Percentiles rank a stretch among this genome's conserved stretches.
phyloP scores from a whole-genome alignment of 2,888 invertebrate species.

The Dolichopus griseipennis region DNA sequence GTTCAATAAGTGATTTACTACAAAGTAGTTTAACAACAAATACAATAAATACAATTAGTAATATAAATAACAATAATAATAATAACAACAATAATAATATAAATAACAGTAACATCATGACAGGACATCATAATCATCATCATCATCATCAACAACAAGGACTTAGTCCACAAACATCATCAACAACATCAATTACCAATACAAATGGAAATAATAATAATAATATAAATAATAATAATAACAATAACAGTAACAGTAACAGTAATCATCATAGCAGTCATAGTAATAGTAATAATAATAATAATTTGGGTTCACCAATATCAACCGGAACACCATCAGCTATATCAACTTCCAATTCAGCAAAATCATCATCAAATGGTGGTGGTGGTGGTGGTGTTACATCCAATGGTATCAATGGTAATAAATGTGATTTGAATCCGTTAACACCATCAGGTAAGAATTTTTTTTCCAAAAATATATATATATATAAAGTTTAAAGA shows the following conservation, averaged over 20 bases:
- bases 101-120: slow-evolving; percentile 15
- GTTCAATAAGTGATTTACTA: slow-evolving; percentile 28
- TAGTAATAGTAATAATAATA: slow-evolving; percentile 28
- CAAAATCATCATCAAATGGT: slow-evolving; percentile 28
- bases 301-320: slow-evolving; percentile 37
- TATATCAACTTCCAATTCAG: background rate
- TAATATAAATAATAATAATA: slow-evolving; percentile 17
- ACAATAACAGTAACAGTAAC: background rate
- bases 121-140: slow-evolving; percentile 14
- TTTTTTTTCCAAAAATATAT: no score
- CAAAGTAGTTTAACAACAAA: slow-evolving; percentile 33
- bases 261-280: slow-evolving; percentile 20
- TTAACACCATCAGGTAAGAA: slow-evolving; percentile 40
- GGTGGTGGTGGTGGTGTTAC: slow-evolving; percentile 28
- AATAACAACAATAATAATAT: background rate
- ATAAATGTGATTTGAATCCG: slow-evolving; percentile 37
- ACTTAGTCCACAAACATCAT: slow-evolving; percentile 9
- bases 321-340: background rate
- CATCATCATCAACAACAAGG: slow-evolving; percentile 21
- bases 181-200: background rate
- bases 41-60: slow-evolving; percentile 25
- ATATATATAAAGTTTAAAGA: background rate
- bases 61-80: slow-evolving; percentile 18
- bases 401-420: slow-evolving; percentile 22
- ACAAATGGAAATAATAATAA: background rate